Evolutionary conservation across 2,888 invertebrate species (phyloP), one percentile per base, ranked within the genome.

Genomic region (Eledone cirrhosa): DNA sequence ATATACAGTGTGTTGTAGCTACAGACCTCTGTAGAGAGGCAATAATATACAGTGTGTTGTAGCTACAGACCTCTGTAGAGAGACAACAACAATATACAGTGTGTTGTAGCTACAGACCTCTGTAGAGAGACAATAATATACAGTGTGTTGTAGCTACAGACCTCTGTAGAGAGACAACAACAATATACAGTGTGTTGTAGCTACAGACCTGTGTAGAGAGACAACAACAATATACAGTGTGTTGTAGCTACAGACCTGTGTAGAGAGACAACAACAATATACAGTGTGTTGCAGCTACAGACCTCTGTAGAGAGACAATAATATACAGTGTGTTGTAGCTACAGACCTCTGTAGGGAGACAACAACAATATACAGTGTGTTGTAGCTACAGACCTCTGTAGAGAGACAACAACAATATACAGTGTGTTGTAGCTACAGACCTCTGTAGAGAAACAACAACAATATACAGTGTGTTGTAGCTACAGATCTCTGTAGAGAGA

Each of bases 211-310:
- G 86, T 87, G 83, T 16, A 82, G 83, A n/a, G 48, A 31, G 41
- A 41, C 41, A 41, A 3, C 41, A 41, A n/a, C n/a, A n/a, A n/a
- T n/a, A n/a, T n/a, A n/a, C n/a, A n/a, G n/a, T n/a, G n/a, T n/a
- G n/a, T n/a, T n/a, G n/a, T n/a, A n/a, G n/a, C n/a, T 86, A 86
- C 41, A 87, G 81, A 19, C 86, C 86, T 78, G 86, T 87, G 83
- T 16, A 82, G 83, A n/a, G 48, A 31, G 41, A 41, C 41, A 41
- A 3, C 41, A 41, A n/a, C n/a, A n/a, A n/a, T n/a, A n/a, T n/a
- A n/a, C n/a, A n/a, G n/a, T n/a, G n/a, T n/a, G n/a, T n/a, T n/a
- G n/a, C n/a, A n/a, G n/a, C n/a, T 86, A 86, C 41, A 87, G 81
- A 19, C 86, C 86, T 78, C 87, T 87, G 83, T 16, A 82, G 83